Evolutionary conservation across 2,113 vertebrate species (phyloP).

Genomic region (Caranx ignobilis): DNA sequence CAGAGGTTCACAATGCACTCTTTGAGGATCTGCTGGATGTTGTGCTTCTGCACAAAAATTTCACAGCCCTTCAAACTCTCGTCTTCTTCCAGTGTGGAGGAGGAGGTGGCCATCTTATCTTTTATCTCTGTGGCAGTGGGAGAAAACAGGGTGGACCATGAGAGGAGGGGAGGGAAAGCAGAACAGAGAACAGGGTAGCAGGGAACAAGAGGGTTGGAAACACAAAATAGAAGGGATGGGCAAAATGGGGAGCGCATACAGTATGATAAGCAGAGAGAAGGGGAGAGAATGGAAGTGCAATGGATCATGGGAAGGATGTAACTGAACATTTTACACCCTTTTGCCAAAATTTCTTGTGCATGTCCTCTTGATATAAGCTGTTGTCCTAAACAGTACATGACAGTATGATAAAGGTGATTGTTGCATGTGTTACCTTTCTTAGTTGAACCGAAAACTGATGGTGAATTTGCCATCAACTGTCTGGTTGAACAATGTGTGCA

Average conservation of each 20-base stretch:
- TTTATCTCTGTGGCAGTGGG: conserved; percentile 77
- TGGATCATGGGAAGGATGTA: neutral
- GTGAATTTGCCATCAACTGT: neutral
- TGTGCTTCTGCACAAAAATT: conserved; percentile 95
- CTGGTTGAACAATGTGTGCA: neutral
- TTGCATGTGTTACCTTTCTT: neutral
- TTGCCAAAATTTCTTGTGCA: conserved; percentile 5
- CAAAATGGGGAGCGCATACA: conserved; percentile 7
- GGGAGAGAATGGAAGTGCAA: conserved; percentile 6
- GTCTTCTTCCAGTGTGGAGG: conserved; percentile 91
- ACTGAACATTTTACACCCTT: conserved; percentile 21
- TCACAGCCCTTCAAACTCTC: conserved; percentile 96
- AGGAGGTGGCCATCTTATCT: conserved; percentile 92
- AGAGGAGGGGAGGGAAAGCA: conserved; percentile 64
- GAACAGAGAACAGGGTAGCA: conserved; percentile 13
- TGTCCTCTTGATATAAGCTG: neutral
- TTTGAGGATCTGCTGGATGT: conserved; percentile 95
- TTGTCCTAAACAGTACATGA: neutral
- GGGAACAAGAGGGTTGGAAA: conserved; percentile 1
- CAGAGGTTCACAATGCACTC: conserved; percentile 98
- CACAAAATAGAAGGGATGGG: conserved; percentile 26
- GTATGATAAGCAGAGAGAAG: neutral
- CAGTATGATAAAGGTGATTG: neutral
- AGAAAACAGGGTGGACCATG: conserved; percentile 69
- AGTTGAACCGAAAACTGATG: neutral